Evolutionary conservation across 2,888 invertebrate species (phyloP), one percentile per base, ranked within the genome.

Genomic region (Galeopsomyia nigrocyanea): DNA sequence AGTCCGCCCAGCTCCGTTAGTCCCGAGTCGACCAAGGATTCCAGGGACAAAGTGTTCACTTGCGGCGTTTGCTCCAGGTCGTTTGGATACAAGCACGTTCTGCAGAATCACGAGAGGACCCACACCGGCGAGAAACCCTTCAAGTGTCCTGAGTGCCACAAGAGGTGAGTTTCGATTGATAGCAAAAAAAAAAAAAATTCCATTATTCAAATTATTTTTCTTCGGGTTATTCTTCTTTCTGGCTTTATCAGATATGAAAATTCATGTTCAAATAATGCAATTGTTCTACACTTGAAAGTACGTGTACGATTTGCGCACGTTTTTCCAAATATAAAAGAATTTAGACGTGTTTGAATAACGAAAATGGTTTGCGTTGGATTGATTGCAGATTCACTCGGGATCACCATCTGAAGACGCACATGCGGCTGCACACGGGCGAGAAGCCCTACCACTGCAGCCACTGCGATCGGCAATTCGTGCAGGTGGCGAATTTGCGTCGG

Each of bases 61-160:
- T 97, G 97, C 87, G 92, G 93, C 68, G 91, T 95, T 60, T 97
- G 97, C 88, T 92, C 93, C 74, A 91, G 96, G 77, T 94, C 94
- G 14, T 97, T 97, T 82, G 96, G 96, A 61, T 97, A 97, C 89
- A 97, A 97, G 83, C 97, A 97, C 87, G 97, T 97, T 21, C 88
- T 97, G 63, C 96, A 97, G 87, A 97, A 97, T 84, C 97, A 97
- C 87, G 96, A 96, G 82, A 91, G 97, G 79, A 97, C 97, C 0
- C 97, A 97, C 86, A 97, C 97, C 0, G 97, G 97, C 0, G 97
- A 97, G 84, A 97, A 97, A 82, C 97, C 97, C 0, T 97, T 96
- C 88, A 94, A 95, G 84, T 97, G 97, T 82, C 93, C 92, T 46
- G 94, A 95, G 86, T 97, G 97, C 84, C 94, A 95, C 84, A 97